Evolutionary conservation across 2,113 vertebrate species (phyloP).

Genomic region (Sorex araneus): DNA sequence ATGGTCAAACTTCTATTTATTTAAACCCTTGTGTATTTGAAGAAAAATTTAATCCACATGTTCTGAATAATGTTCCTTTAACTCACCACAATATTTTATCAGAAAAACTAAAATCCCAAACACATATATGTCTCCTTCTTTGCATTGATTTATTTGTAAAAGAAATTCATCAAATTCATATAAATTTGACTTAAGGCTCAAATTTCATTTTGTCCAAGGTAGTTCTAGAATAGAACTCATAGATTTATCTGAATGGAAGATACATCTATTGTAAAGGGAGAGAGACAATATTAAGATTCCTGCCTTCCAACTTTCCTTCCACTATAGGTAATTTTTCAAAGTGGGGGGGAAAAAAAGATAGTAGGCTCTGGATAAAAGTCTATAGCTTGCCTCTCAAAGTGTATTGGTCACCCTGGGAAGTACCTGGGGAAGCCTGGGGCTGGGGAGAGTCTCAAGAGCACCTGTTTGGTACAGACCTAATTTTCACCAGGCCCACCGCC

Average conservation of each 20-base stretch:
- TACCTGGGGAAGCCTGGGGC: too few relatives aligned
- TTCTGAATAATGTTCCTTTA: constrained; percentile 67
- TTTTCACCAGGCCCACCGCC: too few relatives aligned
- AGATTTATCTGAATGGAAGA: constrained; percentile 25
- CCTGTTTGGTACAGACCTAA: too few relatives aligned
- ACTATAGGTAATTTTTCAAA: too few relatives aligned
- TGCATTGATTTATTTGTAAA: constrained; percentile 15
- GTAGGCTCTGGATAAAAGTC: too few relatives aligned
- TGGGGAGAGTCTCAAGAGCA: too few relatives aligned
- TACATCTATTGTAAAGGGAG: too few relatives aligned
- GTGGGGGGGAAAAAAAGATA: too few relatives aligned
- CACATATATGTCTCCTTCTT: constrained; percentile 9
- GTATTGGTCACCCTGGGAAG: too few relatives aligned
- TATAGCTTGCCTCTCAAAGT: too few relatives aligned
- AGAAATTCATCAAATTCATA: constrained; percentile 42
- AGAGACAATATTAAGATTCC: too few relatives aligned
- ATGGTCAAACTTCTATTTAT: constrained; percentile 67
- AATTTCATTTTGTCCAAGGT: neutral
- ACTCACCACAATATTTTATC: constrained; percentile 55
- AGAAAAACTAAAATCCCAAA: constrained; percentile 46
- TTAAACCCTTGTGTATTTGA: constrained; percentile 69
- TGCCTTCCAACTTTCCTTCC: too few relatives aligned
- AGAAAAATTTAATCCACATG: constrained; percentile 73
- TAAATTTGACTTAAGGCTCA: constrained; percentile 25
- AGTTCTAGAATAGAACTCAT: constrained; percentile 22